phyloP scores from a whole-genome alignment of 1,140 invertebrate species.

The Papilio helenus region DNA sequence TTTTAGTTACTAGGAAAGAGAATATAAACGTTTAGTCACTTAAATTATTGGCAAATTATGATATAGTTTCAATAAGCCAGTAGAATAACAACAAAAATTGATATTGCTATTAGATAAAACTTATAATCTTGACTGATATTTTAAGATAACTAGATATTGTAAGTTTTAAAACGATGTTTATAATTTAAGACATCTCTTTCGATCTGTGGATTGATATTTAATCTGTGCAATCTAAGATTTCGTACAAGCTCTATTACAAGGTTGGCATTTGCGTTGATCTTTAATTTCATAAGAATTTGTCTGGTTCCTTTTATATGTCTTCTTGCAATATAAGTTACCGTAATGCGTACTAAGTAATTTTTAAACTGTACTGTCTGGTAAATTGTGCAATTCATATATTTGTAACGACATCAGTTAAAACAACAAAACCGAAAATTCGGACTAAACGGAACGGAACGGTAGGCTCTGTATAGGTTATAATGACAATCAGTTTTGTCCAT shows the following conservation, averaged over 20 bases:
- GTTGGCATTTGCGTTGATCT: neutral
- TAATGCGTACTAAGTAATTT: slow-evolving; percentile 7
- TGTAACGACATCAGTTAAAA: neutral
- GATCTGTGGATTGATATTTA: neutral
- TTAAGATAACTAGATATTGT: neutral
- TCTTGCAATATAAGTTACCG: neutral
- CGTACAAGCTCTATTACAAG: neutral
- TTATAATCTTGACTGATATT: neutral
- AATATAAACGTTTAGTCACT: too few relatives aligned
- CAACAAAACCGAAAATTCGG: too few relatives aligned
- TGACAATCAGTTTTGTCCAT: too few relatives aligned
- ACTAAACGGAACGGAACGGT: too few relatives aligned
- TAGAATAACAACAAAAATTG: too few relatives aligned
- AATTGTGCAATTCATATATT: neutral
- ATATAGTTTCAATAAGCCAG: too few relatives aligned
- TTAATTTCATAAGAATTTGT: slow-evolving; percentile 24
- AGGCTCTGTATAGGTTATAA: too few relatives aligned
- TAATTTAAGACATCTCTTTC: neutral
- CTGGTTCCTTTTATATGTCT: neutral
- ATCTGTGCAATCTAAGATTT: neutral
- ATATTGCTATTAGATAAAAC: too few relatives aligned
- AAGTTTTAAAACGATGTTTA: neutral
- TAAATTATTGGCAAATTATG: too few relatives aligned
- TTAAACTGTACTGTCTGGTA: slow-evolving; percentile 7
- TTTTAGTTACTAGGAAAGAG: neutral